Percentiles rank a stretch among this genome's conserved stretches.
phyloP scores from a whole-genome alignment of 92 coral and sea anemone genomes.

The Phenganax marumi region DNA sequence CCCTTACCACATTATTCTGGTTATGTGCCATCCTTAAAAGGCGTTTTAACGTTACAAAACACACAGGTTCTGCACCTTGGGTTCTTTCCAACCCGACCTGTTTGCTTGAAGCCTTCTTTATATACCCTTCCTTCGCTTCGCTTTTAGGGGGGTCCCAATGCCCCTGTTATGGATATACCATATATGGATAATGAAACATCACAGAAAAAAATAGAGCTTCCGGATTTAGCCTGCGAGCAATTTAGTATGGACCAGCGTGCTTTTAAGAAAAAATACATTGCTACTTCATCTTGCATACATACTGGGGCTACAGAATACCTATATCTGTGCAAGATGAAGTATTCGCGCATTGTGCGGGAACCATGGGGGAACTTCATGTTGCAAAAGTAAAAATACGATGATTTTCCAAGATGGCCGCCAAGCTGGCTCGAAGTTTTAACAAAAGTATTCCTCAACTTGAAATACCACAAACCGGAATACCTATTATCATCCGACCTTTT shows the following conservation, averaged over 20 bases:
- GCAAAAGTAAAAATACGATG: too few species aligned
- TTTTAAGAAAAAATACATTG: not conserved
- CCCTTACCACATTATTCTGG: conserved; percentile 36
- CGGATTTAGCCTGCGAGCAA: not conserved
- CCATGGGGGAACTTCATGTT: too few species aligned
- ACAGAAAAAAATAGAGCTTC: too few species aligned
- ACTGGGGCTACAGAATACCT: too few species aligned
- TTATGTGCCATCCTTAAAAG: conserved; percentile 14
- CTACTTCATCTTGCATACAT: not conserved
- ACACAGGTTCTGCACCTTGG: conserved; percentile 1
- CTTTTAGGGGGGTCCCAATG: conserved; percentile 27
- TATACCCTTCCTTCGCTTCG: conserved; percentile 33
- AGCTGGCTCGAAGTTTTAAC: not conserved
- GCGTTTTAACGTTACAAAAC: not conserved
- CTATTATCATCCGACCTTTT: conserved; percentile 80
- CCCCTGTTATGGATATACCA: conserved; percentile 34
- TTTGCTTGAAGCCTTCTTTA: conserved; percentile 20
- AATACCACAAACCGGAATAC: conserved; percentile 82
- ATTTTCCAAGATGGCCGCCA: conserved; percentile 46
- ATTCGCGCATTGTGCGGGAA: too few species aligned
- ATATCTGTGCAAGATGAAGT: too few species aligned
- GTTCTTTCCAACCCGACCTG: conserved; percentile 37
- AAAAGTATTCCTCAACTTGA: conserved; percentile 18
- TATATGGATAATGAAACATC: conserved; percentile 22
- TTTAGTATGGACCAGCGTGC: not conserved